Percentiles rank a stretch among this genome's conserved stretches.
These are phyloP conservation scores for Hymenochirus boettgeri DNA, from an alignment of 2,113 vertebrate species.

Conservation along the genomic window DNA sequence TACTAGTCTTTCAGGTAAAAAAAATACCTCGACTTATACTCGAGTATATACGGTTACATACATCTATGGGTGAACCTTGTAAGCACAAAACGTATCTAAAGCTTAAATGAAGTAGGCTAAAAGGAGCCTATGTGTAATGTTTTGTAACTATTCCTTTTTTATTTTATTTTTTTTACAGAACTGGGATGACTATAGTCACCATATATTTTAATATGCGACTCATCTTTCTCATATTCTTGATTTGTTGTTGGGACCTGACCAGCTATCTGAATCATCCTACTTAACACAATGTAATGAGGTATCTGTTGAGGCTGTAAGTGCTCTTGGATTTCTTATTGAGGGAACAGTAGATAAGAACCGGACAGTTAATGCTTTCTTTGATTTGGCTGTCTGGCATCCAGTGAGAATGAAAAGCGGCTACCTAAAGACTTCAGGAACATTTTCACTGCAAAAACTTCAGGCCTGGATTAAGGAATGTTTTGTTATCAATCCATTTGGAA, in stretches of 20 bases:
- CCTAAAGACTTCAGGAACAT: slow-evolving; percentile 64
- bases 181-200: slow-evolving; percentile 89
- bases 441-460: slow-evolving; percentile 74
- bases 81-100: too few species aligned
- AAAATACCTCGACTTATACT: too few species aligned
- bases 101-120: too few species aligned
- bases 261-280: slow-evolving; percentile 71
- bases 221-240: slow-evolving; percentile 81
- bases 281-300: slow-evolving; percentile 63
- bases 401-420: slow-evolving; percentile 71
- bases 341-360: slow-evolving; percentile 60
- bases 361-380: slow-evolving; percentile 67
- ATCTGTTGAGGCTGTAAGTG: slow-evolving; percentile 68
- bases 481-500: slow-evolving; percentile 76
- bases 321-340: slow-evolving; percentile 83
- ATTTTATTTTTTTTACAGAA: slow-evolving; percentile 63
- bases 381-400: slow-evolving; percentile 71
- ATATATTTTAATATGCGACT: slow-evolving; percentile 73
- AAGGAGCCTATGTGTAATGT: not conserved
- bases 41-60: too few species aligned
- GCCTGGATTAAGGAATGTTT: slow-evolving; percentile 73
- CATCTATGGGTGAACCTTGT: too few species aligned
- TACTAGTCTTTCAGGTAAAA: too few species aligned
- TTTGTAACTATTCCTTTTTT: not conserved
- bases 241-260: slow-evolving; percentile 82